These are phyloP conservation scores for Heteromyza rotundicornis DNA, from an alignment of 2,888 invertebrate species.

Conservation along the genomic window DNA sequence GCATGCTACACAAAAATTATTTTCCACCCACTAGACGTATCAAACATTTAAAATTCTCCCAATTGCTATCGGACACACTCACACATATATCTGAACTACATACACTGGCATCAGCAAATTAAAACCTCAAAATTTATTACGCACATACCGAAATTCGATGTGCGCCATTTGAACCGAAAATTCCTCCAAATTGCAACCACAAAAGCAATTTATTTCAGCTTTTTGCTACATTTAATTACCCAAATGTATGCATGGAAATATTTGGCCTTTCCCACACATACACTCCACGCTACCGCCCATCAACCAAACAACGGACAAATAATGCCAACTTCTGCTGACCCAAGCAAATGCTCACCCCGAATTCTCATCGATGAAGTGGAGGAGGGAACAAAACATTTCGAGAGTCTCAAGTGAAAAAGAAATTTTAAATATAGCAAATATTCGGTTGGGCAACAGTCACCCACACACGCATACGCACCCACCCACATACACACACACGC, in stretches of 20 bases:
- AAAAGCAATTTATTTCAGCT: not conserved
- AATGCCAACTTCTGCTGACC: not conserved
- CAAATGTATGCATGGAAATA: slow-evolving; percentile 14
- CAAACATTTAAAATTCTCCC: too few relatives aligned
- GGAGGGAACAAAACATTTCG: not conserved
- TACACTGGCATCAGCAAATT: too few relatives aligned
- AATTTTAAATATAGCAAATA: not conserved
- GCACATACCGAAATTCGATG: not conserved
- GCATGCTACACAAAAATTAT: too few relatives aligned
- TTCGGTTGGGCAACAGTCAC: not conserved
- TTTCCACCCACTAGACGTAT: too few relatives aligned
- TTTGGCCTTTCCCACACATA: slow-evolving; percentile 17
- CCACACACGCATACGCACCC: not conserved
- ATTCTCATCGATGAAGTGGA: not conserved
- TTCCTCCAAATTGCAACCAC: not conserved
- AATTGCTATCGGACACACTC: too few relatives aligned
- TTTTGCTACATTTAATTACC: slow-evolving; percentile 15
- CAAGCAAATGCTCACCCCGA: not conserved
- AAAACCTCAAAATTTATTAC: not conserved
- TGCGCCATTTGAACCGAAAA: not conserved
- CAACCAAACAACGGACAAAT: not conserved
- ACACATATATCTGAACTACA: too few relatives aligned
- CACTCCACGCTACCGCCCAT: too few relatives aligned
- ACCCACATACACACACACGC: slow-evolving; percentile 3
- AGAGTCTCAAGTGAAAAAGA: not conserved